Evolutionary conservation across 2,888 invertebrate genomes (phyloP), one percentile per base, ranked within the genome.

Genomic region (Helobdella robusta): DNA sequence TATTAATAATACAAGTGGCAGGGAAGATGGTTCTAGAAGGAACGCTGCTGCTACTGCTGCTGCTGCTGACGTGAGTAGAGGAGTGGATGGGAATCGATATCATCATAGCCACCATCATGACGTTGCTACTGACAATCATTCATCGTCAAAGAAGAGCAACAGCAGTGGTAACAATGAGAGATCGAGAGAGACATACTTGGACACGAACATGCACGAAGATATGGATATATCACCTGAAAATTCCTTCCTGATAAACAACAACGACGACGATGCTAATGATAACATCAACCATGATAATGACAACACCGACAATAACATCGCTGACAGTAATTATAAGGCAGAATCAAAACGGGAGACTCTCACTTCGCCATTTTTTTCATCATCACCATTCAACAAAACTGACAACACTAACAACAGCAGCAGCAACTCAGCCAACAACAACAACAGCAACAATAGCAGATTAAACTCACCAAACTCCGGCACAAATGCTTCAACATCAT

Each of bases 211-310:
- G 36, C 60, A 59, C 20, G 88, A 91, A 80, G 92, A 92, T 76
- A 91, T 92, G 91, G 92, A 93, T 76, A 91, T 92, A 76, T 92
- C 91, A 67, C 91, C 91, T 20, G 89, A 89, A 76, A 90, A 89
- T 77, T 90, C 76, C 1, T 76, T 77, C 1, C n/a, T n/a, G n/a
- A n/a, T n/a, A n/a, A n/a, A n/a, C n/a, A n/a, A n/a, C n/a, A 70
- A 68, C 1, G 66, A 69, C 40, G 66, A 68, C 52, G 8, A 62
- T 60, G 52, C 18, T 54, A 20, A 40, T 25, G 32, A 4, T 2
- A 8, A 32, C 30, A 56, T 32, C 32, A 56, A 32, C 32, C 56
- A 28, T n/a, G 56, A 56, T 28, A 32, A 32, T 30, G 28, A 30
- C 28, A 2, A 56, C 56, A 30, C 56, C 8, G 32, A 56, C n/a